phyloP scores from a whole-genome alignment of 2,113 vertebrate genomes.

The Telmatochromis brachygnathus region DNA sequence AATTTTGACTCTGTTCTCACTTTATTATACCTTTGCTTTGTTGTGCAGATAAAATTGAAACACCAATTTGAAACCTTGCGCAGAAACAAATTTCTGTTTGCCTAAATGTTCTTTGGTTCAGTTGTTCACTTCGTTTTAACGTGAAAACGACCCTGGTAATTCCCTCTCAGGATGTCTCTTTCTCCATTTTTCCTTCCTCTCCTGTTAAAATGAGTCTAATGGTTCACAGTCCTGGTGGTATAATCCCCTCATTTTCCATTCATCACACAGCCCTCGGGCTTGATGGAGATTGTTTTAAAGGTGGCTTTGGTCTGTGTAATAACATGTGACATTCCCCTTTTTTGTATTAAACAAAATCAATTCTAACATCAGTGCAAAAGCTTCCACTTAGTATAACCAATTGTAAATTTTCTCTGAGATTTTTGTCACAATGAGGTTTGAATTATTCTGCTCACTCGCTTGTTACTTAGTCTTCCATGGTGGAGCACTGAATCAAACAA shows the following conservation, averaged over 20 bases:
- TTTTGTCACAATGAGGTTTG: constrained; percentile 42
- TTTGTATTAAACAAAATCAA: constrained; percentile 40
- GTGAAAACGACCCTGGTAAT: neutral
- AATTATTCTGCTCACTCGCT: constrained; percentile 50
- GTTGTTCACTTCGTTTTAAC: neutral
- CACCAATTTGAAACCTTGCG: neutral
- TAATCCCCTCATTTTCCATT: constrained; percentile 61
- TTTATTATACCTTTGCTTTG: neutral
- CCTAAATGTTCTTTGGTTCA: neutral
- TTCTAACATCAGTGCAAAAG: constrained; percentile 41
- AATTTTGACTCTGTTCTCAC: neutral
- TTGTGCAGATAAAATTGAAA: neutral
- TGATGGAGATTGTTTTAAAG: constrained; percentile 50
- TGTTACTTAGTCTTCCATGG: constrained; percentile 43
- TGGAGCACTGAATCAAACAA: constrained; percentile 44
- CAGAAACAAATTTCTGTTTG: neutral
- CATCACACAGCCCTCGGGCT: constrained; percentile 37
- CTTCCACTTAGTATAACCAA: constrained; percentile 38
- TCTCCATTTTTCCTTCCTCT: neutral
- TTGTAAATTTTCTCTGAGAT: constrained; percentile 31
- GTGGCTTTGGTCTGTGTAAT: constrained; percentile 51
- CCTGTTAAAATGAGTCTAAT: constrained; percentile 2
- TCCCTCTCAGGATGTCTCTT: constrained; percentile 7
- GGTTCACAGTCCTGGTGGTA: constrained; percentile 35
- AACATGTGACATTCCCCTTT: constrained; percentile 28